These are phyloP conservation scores for Drosophila macrospina DNA, from an alignment of 2,888 invertebrate genomes.

Conservation along the genomic window DNA sequence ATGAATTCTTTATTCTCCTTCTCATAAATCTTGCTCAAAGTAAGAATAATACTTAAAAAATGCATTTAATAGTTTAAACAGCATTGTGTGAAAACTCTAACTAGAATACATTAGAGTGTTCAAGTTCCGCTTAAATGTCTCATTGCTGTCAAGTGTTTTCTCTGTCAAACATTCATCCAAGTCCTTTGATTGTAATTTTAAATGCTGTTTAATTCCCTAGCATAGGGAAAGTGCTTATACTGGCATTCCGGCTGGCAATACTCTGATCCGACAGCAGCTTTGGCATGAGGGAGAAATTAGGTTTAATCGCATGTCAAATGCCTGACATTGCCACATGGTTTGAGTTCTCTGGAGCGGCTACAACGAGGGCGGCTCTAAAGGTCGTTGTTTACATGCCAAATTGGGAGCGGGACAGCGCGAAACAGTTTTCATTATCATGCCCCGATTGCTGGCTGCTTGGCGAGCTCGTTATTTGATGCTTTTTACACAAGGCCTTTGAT, in stretches of 20 bases:
- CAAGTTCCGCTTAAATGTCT: not conserved
- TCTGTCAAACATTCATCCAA: too few relatives aligned
- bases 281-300: slow-evolving; percentile 42
- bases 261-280: not conserved
- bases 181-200: slow-evolving; percentile 2
- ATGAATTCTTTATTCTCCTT: too few relatives aligned
- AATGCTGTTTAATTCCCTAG: slow-evolving; percentile 11
- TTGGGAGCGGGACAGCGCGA: slow-evolving; percentile 21
- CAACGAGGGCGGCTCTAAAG: slow-evolving; percentile 8
- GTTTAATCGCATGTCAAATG: slow-evolving; percentile 74
- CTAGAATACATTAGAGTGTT: too few relatives aligned
- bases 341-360: slow-evolving; percentile 8
- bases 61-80: too few relatives aligned
- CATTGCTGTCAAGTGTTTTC: not conserved
- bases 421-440: slow-evolving; percentile 77
- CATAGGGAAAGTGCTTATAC: slow-evolving; percentile 3
- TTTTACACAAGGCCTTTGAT: slow-evolving; percentile 73
- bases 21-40: too few relatives aligned
- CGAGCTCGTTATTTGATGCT: slow-evolving; percentile 73
- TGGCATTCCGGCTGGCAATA: not conserved
- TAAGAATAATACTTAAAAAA: too few relatives aligned
- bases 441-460: slow-evolving; percentile 70
- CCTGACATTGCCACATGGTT: slow-evolving; percentile 42
- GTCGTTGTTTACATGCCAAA: slow-evolving; percentile 52
- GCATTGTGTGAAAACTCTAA: too few relatives aligned